Conservation (phyloP, 2,888 invertebrate genomes). For the Sesia bembeciformis region DNA sequence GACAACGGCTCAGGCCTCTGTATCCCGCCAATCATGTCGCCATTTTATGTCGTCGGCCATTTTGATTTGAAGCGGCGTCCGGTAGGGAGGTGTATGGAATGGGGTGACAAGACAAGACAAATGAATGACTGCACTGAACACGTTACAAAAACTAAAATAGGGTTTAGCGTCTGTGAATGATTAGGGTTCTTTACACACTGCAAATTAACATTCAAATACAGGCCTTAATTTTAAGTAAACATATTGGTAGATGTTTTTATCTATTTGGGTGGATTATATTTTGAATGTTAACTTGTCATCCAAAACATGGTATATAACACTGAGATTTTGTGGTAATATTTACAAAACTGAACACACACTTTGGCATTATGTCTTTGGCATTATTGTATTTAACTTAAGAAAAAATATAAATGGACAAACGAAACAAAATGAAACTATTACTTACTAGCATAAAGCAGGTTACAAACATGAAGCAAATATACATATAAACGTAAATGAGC, state of each 20-base stretch:
- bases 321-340: conserved; percentile 33
- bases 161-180: conserved; percentile 38
- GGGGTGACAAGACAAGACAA: conserved; percentile 72
- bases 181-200: neutral
- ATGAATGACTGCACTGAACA: conserved; percentile 68
- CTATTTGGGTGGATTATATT: neutral
- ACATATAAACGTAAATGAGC: conserved; percentile 7
- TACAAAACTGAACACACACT: conserved; percentile 24
- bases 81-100: conserved; percentile 67
- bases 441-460: conserved; percentile 2
- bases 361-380: conserved; percentile 7
- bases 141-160: conserved; percentile 53
- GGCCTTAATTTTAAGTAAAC: too few species aligned
- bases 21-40: conserved; percentile 18
- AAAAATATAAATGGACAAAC: conserved; percentile 5
- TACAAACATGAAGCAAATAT: conserved; percentile 15
- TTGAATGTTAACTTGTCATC: conserved; percentile 27
- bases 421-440: conserved; percentile 2
- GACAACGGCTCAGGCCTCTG: conserved; percentile 97
- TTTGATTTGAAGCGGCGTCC: conserved; percentile 39
- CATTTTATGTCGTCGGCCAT: conserved; percentile 39
- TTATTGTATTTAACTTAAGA: conserved; percentile 3
- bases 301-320: conserved; percentile 49
- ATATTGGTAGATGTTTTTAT: too few species aligned
- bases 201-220: conserved; percentile 38